A percentile compares a stretch with the other conserved stretches of the same genome.
Evolutionary conservation across 2,888 invertebrate species (phyloP).

Genomic region (Diachrysia chrysitis): DNA sequence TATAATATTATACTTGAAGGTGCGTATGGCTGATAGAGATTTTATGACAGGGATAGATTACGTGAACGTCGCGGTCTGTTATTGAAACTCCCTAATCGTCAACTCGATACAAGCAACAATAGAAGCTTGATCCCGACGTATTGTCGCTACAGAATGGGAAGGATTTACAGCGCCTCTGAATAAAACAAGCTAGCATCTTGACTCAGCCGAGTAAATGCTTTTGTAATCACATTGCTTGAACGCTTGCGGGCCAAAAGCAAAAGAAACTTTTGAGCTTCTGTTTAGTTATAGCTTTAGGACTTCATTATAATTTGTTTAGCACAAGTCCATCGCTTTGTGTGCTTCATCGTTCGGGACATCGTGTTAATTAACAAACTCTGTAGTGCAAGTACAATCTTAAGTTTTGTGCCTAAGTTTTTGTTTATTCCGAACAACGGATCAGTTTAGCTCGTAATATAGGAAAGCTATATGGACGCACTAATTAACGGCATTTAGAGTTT

Average conservation of each 20-base stretch:
- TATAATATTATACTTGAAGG: constrained; percentile 17
- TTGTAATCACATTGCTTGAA: constrained; percentile 77
- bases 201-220: constrained; percentile 76
- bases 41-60: constrained; percentile 70
- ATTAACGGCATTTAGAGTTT: background rate
- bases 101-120: constrained; percentile 81
- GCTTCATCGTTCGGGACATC: constrained; percentile 33
- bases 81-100: constrained; percentile 82
- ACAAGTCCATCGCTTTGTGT: constrained; percentile 39
- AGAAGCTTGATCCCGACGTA: constrained; percentile 75
- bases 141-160: constrained; percentile 82
- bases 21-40: constrained; percentile 45
- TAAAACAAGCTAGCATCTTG: constrained; percentile 80
- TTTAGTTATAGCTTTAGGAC: constrained; percentile 49
- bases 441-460: background rate
- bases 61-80: constrained; percentile 63
- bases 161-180: constrained; percentile 81
- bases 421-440: background rate
- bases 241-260: constrained; percentile 66
- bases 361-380: constrained; percentile 39
- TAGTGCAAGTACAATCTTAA: constrained; percentile 17
- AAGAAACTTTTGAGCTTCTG: constrained; percentile 65
- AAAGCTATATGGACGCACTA: background rate
- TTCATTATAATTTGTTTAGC: constrained; percentile 55
- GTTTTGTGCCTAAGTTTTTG: constrained; percentile 5